These are phyloP conservation scores for Dendrocopos noguchii DNA, from an alignment of 2,113 vertebrate genomes.

Conservation along the genomic window DNA sequence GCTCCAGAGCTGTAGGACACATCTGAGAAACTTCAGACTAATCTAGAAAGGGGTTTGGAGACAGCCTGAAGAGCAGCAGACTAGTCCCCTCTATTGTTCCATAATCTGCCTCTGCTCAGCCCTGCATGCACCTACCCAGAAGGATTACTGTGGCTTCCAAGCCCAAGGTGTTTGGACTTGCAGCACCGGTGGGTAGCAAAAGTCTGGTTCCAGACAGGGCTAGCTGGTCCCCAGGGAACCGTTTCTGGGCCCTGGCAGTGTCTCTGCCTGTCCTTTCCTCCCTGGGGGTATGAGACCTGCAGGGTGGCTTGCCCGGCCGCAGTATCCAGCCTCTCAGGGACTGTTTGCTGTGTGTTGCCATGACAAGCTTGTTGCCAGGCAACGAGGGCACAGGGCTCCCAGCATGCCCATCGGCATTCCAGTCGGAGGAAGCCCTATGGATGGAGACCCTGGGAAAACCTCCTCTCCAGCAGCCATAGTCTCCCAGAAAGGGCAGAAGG, in stretches of 20 bases:
- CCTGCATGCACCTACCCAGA: too few relatives aligned
- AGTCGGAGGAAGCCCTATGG: neutral
- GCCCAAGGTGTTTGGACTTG: too few relatives aligned
- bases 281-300: fast-evolving
- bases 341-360: neutral
- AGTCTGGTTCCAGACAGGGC: neutral
- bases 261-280: neutral
- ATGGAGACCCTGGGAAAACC: neutral
- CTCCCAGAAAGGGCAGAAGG: neutral
- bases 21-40: neutral
- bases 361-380: neutral
- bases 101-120: neutral
- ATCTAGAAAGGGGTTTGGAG: neutral
- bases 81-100: neutral
- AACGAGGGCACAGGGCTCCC: neutral
- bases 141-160: neutral
- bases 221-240: too few relatives aligned
- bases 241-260: neutral
- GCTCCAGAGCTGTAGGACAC: neutral
- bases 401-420: neutral
- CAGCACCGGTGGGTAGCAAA: neutral
- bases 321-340: neutral
- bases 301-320: neutral
- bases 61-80: neutral
- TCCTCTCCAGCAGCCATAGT: neutral